These are phyloP conservation scores for Dicyrtoma fusca DNA, from an alignment of 2,888 invertebrate species.

Conservation along the genomic window DNA sequence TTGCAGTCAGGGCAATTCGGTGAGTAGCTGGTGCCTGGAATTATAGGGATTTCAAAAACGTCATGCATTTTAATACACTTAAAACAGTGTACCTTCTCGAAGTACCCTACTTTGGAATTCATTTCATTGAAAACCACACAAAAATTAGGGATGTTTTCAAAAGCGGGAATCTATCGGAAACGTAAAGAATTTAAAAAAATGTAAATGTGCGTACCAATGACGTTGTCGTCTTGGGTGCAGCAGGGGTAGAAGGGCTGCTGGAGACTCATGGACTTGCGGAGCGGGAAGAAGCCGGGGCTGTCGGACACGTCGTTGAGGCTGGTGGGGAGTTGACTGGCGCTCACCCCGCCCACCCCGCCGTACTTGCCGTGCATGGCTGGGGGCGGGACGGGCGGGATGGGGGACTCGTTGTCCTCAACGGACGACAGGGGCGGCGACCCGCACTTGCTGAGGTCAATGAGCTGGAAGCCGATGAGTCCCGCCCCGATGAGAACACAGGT, in stretches of 20 bases:
- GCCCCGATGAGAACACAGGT: conserved; percentile 54
- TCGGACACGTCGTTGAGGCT: conserved; percentile 5
- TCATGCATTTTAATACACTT: too few species aligned
- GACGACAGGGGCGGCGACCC: conserved; percentile 53
- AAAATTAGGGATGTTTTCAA: too few species aligned
- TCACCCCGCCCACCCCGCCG: conserved; percentile 11
- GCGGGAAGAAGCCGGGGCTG: conserved; percentile 46
- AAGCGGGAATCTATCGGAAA: too few species aligned
- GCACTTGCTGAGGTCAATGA: conserved; percentile 53
- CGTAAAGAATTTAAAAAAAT: too few species aligned
- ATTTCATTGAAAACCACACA: too few species aligned
- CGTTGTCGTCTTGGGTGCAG: conserved; percentile 37
- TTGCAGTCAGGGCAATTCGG: conserved; percentile 45
- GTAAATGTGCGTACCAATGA: background rate
- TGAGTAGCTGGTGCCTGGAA: conserved; percentile 26
- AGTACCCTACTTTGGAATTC: too few species aligned
- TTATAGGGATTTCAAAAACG: too few species aligned
- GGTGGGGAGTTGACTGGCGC: background rate
- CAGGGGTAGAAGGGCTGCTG: conserved; percentile 51
- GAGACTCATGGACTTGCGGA: conserved; percentile 51
- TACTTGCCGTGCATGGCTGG: conserved; percentile 48
- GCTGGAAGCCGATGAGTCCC: conserved; percentile 52
- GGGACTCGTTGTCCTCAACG: conserved; percentile 40
- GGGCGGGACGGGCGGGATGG: conserved; percentile 52
- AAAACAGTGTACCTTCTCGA: too few species aligned